A percentile compares a stretch with the other conserved stretches of the same genome.
Conservation (phyloP, 2,113 vertebrate genomes). For the Eclectus roratus region DNA sequence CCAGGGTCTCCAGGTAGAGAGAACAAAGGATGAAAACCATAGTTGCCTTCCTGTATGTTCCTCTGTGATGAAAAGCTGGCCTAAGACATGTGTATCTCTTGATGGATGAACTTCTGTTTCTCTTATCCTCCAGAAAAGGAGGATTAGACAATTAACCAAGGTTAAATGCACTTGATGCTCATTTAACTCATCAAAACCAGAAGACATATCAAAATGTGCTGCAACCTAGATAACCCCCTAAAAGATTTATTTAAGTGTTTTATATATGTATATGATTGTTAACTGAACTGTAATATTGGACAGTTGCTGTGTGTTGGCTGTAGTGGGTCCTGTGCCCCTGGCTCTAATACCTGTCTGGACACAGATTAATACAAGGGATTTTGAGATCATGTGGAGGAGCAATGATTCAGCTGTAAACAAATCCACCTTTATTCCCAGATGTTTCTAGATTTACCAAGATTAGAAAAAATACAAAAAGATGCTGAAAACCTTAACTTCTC, state of each 20-base stretch:
- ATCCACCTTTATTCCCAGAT: neutral
- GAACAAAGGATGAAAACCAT: neutral
- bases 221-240: neutral
- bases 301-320: neutral
- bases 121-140: neutral
- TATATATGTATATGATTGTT: neutral
- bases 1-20: no score
- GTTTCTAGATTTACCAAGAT: neutral
- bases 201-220: neutral
- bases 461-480: neutral
- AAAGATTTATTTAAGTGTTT: neutral
- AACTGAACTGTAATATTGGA: neutral
- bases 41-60: neutral
- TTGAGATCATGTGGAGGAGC: neutral
- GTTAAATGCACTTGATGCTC: neutral
- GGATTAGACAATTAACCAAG: neutral
- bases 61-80: neutral
- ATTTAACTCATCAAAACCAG: neutral
- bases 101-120: neutral
- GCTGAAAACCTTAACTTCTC: neutral
- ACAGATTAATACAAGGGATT: neutral
- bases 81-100: neutral
- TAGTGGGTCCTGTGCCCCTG: neutral
- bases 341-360: neutral
- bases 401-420: neutral